Evolutionary conservation across 2,113 vertebrate species (phyloP).

Genomic region (Clinocottus analis): DNA sequence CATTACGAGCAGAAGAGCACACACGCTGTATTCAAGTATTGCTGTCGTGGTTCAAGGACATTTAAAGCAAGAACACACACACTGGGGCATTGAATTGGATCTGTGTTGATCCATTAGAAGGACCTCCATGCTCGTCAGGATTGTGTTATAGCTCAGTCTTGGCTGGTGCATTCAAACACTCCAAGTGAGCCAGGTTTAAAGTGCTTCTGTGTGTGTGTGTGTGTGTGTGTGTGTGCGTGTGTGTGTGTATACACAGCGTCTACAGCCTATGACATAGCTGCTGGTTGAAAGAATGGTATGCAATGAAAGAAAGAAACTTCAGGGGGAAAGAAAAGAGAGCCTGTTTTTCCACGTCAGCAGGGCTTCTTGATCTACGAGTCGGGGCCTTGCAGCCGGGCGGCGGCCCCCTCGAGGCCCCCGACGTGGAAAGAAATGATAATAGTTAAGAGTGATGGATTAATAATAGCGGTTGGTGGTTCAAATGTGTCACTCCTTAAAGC

Average conservation of each 20-base stretch:
- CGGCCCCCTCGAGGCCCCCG: constrained; percentile 9
- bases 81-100: constrained; percentile 50
- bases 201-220: constrained; percentile 51
- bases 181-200: constrained; percentile 61
- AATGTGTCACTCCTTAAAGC: not conserved
- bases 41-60: constrained; percentile 68
- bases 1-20: not conserved
- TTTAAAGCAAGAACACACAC: constrained; percentile 60
- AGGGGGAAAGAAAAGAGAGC: constrained; percentile 34
- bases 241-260: constrained; percentile 28
- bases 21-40: constrained; percentile 32
- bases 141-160: constrained; percentile 52
- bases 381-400: constrained; percentile 4
- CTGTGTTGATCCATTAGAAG: constrained; percentile 66
- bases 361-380: constrained; percentile 25
- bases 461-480: not conserved
- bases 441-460: constrained; percentile 19
- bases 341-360: constrained; percentile 30
- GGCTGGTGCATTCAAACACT: constrained; percentile 67
- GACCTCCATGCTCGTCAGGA: constrained; percentile 69
- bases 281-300: constrained; percentile 56
- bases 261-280: constrained; percentile 42
- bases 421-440: constrained; percentile 25
- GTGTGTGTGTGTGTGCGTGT: constrained; percentile 15
- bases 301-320: constrained; percentile 34